A percentile compares a stretch with the other conserved stretches of the same genome.
These are phyloP conservation scores for Erinaceus europaeus DNA, from an alignment of 2,113 vertebrate species.

Conservation along the genomic window DNA sequence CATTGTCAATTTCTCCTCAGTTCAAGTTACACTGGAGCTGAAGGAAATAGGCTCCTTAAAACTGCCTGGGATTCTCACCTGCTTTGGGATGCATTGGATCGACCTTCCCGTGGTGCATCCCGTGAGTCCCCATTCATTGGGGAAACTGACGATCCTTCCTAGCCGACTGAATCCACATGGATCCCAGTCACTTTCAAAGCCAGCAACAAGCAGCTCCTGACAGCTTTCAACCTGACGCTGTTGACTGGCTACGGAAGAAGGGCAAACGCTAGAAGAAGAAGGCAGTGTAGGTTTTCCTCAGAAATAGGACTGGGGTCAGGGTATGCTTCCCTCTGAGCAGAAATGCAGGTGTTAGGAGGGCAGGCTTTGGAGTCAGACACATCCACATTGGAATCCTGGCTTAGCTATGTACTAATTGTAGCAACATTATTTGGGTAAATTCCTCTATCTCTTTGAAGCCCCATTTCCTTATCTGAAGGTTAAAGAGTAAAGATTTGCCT, in stretches of 20 bases:
- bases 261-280: too few species aligned
- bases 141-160: too few species aligned
- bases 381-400: background rate
- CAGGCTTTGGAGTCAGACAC: background rate
- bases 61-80: background rate
- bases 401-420: background rate
- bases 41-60: background rate
- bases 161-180: too few species aligned
- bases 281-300: too few species aligned
- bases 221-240: too few species aligned
- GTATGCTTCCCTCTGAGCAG: background rate
- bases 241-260: too few species aligned
- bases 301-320: accelerated
- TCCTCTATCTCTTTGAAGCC: background rate
- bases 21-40: background rate
- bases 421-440: background rate
- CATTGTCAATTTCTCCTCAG: background rate
- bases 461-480: slow-evolving; percentile 4
- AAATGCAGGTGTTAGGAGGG: background rate
- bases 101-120: too few species aligned
- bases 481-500: background rate
- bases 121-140: too few species aligned
- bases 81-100: background rate
- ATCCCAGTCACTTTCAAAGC: too few species aligned
- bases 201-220: too few species aligned